phyloP scores from a whole-genome alignment of 2,797 vertebrate species.

The Sciurus vulgaris region DNA sequence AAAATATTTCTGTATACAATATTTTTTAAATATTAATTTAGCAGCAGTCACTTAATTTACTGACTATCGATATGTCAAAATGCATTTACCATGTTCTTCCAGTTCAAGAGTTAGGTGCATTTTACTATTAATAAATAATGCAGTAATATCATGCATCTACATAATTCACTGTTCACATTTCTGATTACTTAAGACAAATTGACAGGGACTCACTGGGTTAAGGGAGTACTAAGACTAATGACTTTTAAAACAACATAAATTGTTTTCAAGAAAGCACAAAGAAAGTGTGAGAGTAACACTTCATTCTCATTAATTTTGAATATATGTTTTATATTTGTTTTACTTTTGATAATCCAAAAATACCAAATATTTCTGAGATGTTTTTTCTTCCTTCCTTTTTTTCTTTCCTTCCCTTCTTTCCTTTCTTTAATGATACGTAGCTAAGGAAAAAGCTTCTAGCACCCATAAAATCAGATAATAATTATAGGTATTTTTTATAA shows the following conservation, averaged over 20 bases:
- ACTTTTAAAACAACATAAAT: neutral
- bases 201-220: neutral
- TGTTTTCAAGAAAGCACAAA: neutral
- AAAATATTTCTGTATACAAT: neutral
- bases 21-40: slow-evolving; percentile 34
- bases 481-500: neutral
- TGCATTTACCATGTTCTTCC: neutral
- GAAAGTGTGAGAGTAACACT: neutral
- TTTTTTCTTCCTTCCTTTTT: neutral
- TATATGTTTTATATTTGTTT: neutral
- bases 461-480: neutral
- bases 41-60: neutral
- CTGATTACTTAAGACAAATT: neutral
- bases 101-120: neutral
- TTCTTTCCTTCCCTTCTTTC: neutral
- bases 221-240: neutral
- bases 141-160: neutral
- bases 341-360: neutral
- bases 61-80: neutral
- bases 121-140: slow-evolving; percentile 35
- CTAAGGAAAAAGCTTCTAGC: neutral
- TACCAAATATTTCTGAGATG: slow-evolving; percentile 18
- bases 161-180: neutral
- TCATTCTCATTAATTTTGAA: neutral
- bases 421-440: neutral